Conservation (phyloP, 2,797 vertebrate genomes). For the Gymnodraco acuticeps region DNA sequence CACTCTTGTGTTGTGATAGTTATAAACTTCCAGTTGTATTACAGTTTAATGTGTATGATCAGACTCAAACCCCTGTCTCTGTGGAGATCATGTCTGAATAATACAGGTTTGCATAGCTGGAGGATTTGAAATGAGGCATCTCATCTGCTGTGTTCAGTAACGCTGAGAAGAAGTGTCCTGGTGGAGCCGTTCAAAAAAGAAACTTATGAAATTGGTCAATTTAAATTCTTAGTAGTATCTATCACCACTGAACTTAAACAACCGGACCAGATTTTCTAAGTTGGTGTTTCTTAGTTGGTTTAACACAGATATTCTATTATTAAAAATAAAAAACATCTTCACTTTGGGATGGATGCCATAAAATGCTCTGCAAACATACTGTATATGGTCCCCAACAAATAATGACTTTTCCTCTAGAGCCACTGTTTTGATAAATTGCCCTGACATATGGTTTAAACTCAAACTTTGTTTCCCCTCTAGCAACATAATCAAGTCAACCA, state of each 20-base stretch:
- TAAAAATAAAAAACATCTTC: not conserved
- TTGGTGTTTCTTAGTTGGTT: not conserved
- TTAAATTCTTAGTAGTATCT: not conserved
- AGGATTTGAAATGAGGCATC: slow-evolving; percentile 7
- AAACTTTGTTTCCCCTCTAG: too few relatives aligned
- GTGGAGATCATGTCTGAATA: not conserved
- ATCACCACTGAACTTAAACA: not conserved
- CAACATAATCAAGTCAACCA: too few relatives aligned
- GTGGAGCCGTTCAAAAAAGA: not conserved
- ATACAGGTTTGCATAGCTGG: not conserved
- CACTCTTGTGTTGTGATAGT: not conserved
- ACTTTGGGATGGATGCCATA: not conserved
- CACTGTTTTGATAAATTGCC: too few relatives aligned
- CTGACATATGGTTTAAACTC: too few relatives aligned
- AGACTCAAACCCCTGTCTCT: not conserved
- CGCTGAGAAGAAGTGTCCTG: not conserved
- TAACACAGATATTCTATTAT: not conserved
- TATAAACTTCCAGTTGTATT: not conserved
- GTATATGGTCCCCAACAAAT: not conserved
- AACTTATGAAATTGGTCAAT: not conserved
- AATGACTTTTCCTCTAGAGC: not conserved
- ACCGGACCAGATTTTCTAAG: not conserved
- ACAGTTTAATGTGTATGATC: not conserved
- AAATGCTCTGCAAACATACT: not conserved
- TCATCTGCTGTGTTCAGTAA: not conserved